Evolutionary conservation across 2,113 vertebrate species (phyloP).

Genomic region (Salvelinus alpinus): DNA sequence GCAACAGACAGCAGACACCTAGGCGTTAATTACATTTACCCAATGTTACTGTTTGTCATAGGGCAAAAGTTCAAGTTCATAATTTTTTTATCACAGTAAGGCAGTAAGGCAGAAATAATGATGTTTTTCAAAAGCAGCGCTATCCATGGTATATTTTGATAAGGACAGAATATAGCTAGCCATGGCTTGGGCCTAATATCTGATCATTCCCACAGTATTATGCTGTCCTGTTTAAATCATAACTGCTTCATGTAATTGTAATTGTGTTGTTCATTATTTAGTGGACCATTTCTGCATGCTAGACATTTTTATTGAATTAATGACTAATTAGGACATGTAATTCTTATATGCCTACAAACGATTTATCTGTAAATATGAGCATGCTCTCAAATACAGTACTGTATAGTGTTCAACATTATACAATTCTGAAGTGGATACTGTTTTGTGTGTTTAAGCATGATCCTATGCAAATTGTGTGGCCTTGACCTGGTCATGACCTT

Average conservation of each 20-base stretch:
- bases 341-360: no score
- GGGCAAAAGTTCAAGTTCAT: no score
- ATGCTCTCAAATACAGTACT: background rate
- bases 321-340: no score
- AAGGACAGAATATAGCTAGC: background rate
- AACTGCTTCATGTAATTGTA: no score
- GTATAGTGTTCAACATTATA: background rate
- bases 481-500: background rate
- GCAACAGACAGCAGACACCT: no score
- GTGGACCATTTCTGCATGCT: no score
- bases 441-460: background rate
- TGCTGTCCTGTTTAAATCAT: slow-evolving; percentile 13
- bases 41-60: no score
- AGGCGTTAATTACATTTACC: no score
- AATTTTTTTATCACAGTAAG: no score
- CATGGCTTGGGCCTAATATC: slow-evolving; percentile 48
- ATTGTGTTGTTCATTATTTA: no score
- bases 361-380: slow-evolving; percentile 36
- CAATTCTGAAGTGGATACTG: background rate
- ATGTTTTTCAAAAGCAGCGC: background rate
- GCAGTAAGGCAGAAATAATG: background rate
- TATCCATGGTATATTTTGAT: background rate
- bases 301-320: no score
- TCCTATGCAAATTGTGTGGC: background rate
- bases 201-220: background rate